These are phyloP conservation scores for Mixornis gularis DNA, from an alignment of 2,113 vertebrate genomes.

Conservation along the genomic window DNA sequence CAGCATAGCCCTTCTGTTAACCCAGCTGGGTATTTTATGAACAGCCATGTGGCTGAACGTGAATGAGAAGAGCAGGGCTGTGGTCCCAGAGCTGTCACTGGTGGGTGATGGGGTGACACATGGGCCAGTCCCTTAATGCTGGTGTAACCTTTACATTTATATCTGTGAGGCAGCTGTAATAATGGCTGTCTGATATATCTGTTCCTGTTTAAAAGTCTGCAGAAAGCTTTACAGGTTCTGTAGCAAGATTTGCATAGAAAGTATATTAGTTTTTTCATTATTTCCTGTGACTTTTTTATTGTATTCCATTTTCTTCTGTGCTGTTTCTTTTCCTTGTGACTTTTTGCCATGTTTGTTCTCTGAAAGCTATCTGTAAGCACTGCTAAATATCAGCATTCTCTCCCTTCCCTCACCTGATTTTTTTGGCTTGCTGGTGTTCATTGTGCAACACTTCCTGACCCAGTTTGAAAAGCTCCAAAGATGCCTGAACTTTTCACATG, in stretches of 20 bases:
- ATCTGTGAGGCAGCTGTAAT: neutral
- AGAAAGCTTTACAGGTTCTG: neutral
- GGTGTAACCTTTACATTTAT: neutral
- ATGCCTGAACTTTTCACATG: neutral
- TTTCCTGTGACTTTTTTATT: neutral
- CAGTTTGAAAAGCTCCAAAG: neutral
- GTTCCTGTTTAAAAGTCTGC: neutral
- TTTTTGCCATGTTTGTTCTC: neutral
- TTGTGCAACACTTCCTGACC: neutral
- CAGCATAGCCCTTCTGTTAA: neutral
- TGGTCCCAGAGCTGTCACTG: neutral
- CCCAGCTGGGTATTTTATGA: neutral
- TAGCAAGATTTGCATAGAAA: neutral
- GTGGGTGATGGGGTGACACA: neutral
- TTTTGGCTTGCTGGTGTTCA: neutral
- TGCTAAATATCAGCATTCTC: neutral
- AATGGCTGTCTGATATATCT: neutral
- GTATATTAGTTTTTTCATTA: neutral
- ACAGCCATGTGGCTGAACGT: neutral
- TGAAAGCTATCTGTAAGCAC: neutral
- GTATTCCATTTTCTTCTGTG: neutral
- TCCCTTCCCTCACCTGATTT: neutral
- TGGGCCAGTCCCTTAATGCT: neutral
- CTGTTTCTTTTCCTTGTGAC: neutral
- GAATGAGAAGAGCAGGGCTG: neutral